These are phyloP conservation scores for Zaprionus capensis DNA, from an alignment of 1,140 invertebrate genomes.

Conservation along the genomic window DNA sequence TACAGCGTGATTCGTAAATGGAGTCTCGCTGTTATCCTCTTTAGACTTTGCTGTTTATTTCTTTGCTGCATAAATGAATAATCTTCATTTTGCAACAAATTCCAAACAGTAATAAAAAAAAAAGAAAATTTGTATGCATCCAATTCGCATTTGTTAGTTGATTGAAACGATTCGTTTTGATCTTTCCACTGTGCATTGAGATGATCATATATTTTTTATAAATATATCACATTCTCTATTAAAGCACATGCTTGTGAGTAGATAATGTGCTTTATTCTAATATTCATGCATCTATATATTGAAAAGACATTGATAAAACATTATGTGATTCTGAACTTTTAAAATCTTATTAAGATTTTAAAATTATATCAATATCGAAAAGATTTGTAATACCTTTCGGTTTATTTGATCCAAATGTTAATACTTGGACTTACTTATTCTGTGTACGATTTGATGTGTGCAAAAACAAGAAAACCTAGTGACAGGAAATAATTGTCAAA, in stretches of 20 bases:
- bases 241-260: neutral
- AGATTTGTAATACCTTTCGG: neutral
- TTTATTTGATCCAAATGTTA: neutral
- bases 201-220: conserved; percentile 11
- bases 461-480: neutral
- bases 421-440: neutral
- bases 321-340: neutral
- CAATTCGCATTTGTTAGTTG: neutral
- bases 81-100: conserved; percentile 6
- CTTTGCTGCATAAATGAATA: conserved; percentile 9
- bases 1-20: neutral
- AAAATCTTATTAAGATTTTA: neutral
- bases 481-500: neutral
- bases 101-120: conserved; percentile 21
- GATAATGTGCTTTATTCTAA: neutral
- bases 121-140: conserved; percentile 1
- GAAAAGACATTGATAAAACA: neutral
- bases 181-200: conserved; percentile 2
- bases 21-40: conserved; percentile 19
- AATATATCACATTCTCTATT: neutral
- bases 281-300: neutral
- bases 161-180: neutral
- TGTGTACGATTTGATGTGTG: conserved; percentile 1
- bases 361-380: neutral
- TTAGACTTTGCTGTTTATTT: conserved; percentile 33